Base-by-base conservation (phyloP, 2,797 vertebrate species). In the Mormyrops attenuatus region DNA sequence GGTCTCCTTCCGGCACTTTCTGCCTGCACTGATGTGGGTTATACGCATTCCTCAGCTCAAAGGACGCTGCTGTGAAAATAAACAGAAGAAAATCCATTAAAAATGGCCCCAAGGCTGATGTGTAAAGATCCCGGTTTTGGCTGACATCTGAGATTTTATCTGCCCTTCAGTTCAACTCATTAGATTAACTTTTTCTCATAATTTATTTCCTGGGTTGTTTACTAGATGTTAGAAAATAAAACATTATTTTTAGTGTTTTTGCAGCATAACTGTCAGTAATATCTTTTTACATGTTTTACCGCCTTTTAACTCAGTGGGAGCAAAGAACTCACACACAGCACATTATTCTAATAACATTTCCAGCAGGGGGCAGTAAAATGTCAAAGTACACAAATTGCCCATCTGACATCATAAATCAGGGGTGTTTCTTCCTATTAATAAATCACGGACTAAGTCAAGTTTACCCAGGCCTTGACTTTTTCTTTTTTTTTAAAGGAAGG, bases 91-190 rank as follows among this genome's bases (percentile, higher is more conserved):
- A 49, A 85, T 47, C 47, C 47, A 85, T 26, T 85, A 85, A 85
- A 85, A 30, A 52, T 26, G 7, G n/a, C 82, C 82, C 82, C 49
- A 52, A 30, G 82, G 82, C 44, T 52, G 41, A 82, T 82, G 38
- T 52, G 82, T 30, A 85, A 52, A 52, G 82, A 85, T 52, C 49
- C 82, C 5, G 2, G 17, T 85, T 85, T 85, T 30, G 44, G 13
- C 22, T 85, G 22, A 52, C 82, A 85, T 85, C 82, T 30, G n/a
- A 85, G 82, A 82, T 82, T 82, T 82, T 82, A 82, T 47, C 77
- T 82, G 38, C 38, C 38, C 77, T 82, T 82, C 41, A 82, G 20
- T n/a, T 66, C 6, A 26, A 66, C 60, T 66, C n/a, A 66, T 66
- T 44, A 82, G 11, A 82, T n/a, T 15, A 9, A 22, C 60, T 8